These are phyloP conservation scores for Scolopax rusticola DNA, from an alignment of 2,797 vertebrate genomes.

Conservation along the genomic window DNA sequence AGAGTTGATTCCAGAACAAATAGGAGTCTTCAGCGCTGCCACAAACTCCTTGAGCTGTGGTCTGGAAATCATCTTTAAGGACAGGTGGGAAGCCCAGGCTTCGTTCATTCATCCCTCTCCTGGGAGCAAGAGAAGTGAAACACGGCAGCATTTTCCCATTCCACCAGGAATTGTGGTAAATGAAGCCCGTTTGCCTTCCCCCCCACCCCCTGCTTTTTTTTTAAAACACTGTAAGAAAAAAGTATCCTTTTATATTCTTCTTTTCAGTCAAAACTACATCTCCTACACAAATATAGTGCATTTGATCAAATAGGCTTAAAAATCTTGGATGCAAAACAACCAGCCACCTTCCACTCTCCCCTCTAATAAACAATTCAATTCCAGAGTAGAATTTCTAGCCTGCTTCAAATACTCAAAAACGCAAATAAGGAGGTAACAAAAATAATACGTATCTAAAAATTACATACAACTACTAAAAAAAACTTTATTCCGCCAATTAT, in stretches of 20 bases:
- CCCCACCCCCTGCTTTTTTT: not conserved
- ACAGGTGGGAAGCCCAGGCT: conserved; percentile 6
- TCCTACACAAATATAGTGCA: fast-evolving
- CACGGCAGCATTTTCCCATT: not conserved
- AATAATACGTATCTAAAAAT: not conserved
- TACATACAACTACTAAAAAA: not conserved
- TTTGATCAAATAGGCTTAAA: not conserved
- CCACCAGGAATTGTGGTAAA: not conserved
- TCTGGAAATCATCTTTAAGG: not conserved
- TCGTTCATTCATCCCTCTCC: not conserved
- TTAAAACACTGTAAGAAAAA: not conserved
- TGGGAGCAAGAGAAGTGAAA: not conserved
- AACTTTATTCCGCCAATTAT: not conserved
- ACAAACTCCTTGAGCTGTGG: not conserved
- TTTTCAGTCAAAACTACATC: not conserved
- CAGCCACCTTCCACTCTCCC: not conserved
- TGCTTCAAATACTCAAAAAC: not conserved
- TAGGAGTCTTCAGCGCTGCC: not conserved
- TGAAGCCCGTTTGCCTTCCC: not conserved
- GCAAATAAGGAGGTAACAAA: not conserved
- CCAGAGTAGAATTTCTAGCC: not conserved
- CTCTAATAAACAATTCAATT: not conserved
- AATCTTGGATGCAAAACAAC: not conserved
- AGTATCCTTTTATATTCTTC: not conserved
- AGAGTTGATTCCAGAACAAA: not conserved